Base-by-base conservation (phyloP, 2,888 invertebrate genomes). In the Drosophila dives region DNA sequence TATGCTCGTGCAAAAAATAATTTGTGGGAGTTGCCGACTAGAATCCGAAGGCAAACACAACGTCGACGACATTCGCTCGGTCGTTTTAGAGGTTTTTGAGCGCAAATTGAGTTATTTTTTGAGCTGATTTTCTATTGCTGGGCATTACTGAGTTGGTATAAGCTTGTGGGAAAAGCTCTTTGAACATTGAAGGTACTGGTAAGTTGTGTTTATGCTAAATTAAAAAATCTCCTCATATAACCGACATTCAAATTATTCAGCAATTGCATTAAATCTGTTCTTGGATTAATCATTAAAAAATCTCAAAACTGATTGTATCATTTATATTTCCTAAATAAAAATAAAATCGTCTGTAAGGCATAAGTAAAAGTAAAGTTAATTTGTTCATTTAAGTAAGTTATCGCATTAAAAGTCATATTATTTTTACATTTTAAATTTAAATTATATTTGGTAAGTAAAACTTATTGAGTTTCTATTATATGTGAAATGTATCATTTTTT, bases 61-160 rank as follows among this genome's bases (percentile, higher is more conserved):
- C 45, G 42, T 29, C 45, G 50, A 68, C 70, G 85, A 75, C 45
- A 26, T 36, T 67, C 66, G 54, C 51, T 68, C 65, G 64, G 50
- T 80, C 77, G 73, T 50, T 75, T 75, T 61, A 64, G 71, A 64
- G 60, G 32, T 32, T 81, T 76, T 81, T 64, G 55, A 58, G 65
- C 56, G 36, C 34, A 77, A 90, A 89, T 88, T 88, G 88, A 88
- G 88, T 83, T 83, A 81, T 74, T 83, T 79, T 81, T 67, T 70
- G 80, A 82, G 83, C 64, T 74, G 71, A 80, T 59, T 69, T 66
- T 54, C 61, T 49, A 53, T 26, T 20, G 40, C n/a, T 55, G 33
- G n/a, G 20, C 11, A 20, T 15, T 17, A 68, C 63, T 68, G 80
- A 88, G 83, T 75, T 58, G 60, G 64, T 65, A 29, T 17, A 38